Conservation (phyloP, 2,888 invertebrate genomes). For the Thecocarcelia acutangulata region DNA sequence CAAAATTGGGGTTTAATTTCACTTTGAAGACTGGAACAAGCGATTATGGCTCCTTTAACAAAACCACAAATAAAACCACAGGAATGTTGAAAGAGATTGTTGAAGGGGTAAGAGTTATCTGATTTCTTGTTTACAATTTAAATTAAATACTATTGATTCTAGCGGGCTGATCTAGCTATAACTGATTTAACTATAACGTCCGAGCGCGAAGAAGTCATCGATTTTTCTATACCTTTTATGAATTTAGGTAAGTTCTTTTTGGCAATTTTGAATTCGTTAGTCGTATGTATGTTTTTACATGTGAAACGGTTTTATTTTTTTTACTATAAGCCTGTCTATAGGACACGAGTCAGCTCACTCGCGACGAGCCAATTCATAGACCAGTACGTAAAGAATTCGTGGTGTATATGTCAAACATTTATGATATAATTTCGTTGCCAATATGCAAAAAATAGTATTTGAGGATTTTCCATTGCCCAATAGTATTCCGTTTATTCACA, state of each 20-base stretch:
- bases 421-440: too few species aligned
- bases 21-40: constrained; percentile 89
- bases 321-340: too few species aligned
- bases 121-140: neutral
- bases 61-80: constrained; percentile 87
- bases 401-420: too few species aligned
- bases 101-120: constrained; percentile 82
- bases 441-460: too few species aligned
- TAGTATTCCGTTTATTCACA: too few species aligned
- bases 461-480: too few species aligned
- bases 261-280: too few species aligned
- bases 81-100: constrained; percentile 93
- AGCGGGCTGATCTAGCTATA: constrained; percentile 94
- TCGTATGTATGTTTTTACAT: too few species aligned
- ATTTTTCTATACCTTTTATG: constrained; percentile 98
- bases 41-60: constrained; percentile 87
- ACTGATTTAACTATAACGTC: constrained; percentile 95
- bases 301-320: too few species aligned
- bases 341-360: too few species aligned
- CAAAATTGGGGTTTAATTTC: constrained; percentile 90
- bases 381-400: too few species aligned
- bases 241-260: constrained; percentile 87
- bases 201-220: constrained; percentile 92
- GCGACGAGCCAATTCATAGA: too few species aligned
- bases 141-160: constrained; percentile 73